phyloP scores from a whole-genome alignment of 2,797 vertebrate species.

The Brachyrhaphis roseni region DNA sequence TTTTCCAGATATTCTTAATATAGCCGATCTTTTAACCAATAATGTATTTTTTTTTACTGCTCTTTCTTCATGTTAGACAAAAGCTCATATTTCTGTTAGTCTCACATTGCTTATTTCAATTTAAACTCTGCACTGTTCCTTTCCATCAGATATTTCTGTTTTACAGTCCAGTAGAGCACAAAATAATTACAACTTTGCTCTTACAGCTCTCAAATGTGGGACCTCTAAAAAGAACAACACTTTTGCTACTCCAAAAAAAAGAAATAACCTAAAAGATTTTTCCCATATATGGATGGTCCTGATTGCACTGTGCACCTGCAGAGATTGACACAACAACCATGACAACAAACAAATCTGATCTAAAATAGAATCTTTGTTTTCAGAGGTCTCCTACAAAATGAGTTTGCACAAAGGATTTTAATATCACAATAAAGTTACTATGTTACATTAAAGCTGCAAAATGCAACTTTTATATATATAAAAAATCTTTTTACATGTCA shows the following conservation, averaged over 20 bases:
- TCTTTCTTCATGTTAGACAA: neutral
- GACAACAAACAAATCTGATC: neutral
- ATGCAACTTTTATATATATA: too few species aligned
- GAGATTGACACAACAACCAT: neutral
- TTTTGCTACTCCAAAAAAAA: neutral
- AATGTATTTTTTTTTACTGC: neutral
- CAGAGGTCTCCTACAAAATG: neutral
- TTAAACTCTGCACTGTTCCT: neutral
- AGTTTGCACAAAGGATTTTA: neutral
- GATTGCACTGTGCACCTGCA: neutral
- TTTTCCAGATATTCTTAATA: neutral
- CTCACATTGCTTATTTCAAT: neutral
- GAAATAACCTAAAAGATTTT: neutral
- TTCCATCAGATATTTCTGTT: neutral
- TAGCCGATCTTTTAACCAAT: neutral
- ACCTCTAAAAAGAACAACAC: neutral
- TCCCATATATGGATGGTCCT: neutral
- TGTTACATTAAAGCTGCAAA: too few species aligned
- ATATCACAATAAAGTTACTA: neutral
- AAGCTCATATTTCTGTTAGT: neutral
- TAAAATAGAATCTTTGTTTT: neutral
- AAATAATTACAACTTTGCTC: slow-evolving; percentile 7
- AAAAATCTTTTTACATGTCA: too few species aligned
- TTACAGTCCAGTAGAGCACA: neutral
- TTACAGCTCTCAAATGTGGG: neutral